A percentile compares a stretch with the other conserved stretches of the same genome.
Conservation (phyloP, 2,797 vertebrate species). For the Meda fulgida region DNA sequence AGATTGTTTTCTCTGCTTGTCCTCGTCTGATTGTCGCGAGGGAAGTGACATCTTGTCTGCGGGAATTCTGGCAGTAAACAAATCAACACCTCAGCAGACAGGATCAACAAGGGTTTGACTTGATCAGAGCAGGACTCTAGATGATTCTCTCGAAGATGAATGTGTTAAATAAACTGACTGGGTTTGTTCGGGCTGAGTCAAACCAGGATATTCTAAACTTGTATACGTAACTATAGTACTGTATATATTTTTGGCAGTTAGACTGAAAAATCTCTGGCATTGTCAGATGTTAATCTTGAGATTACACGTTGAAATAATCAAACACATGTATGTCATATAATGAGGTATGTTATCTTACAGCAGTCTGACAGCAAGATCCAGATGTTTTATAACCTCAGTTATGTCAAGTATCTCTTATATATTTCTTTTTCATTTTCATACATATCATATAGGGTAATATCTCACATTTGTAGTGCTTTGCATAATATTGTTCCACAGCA, state of each 20-base stretch:
- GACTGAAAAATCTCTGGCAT: too few species aligned
- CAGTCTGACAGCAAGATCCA: background rate
- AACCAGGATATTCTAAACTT: background rate
- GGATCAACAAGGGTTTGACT: conserved; percentile 54
- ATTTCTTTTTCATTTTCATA: background rate
- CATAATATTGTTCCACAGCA: background rate
- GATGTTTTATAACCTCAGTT: background rate
- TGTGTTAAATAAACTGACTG: conserved; percentile 27
- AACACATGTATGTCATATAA: background rate
- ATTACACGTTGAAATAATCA: background rate
- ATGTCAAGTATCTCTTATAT: background rate
- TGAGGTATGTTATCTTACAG: background rate
- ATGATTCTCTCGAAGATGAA: conserved; percentile 24
- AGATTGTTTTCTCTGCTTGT: conserved; percentile 54
- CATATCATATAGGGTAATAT: background rate
- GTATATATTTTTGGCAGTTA: too few species aligned
- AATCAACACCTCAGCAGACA: conserved; percentile 51
- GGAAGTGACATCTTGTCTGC: conserved; percentile 48
- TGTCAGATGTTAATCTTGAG: background rate
- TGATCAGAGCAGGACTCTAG: conserved; percentile 49
- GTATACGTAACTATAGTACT: background rate
- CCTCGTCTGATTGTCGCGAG: conserved; percentile 48
- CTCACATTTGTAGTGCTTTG: background rate
- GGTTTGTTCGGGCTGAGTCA: background rate
- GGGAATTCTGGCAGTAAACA: conserved; percentile 52